These are phyloP conservation scores for Pilophorus perplexus DNA, from an alignment of 2,888 invertebrate genomes.

Conservation along the genomic window DNA sequence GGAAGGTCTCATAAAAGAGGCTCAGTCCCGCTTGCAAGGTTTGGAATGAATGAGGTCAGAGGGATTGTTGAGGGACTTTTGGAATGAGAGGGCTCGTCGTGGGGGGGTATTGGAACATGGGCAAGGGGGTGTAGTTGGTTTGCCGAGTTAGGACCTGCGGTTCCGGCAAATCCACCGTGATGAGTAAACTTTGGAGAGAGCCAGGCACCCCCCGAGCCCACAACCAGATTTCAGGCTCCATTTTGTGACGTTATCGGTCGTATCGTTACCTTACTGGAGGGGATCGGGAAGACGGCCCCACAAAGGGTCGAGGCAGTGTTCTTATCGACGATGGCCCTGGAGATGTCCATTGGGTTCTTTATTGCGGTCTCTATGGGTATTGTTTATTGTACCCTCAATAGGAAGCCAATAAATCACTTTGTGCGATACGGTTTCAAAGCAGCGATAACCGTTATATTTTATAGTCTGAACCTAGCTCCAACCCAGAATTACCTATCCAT, in stretches of 20 bases:
- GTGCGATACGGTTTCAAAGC: no score
- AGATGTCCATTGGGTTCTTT: no score
- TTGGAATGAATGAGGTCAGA: neutral
- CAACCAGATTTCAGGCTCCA: neutral
- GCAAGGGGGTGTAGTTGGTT: slow-evolving; percentile 33
- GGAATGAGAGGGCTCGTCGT: neutral
- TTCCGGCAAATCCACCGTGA: slow-evolving; percentile 39
- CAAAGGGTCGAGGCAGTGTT: no score
- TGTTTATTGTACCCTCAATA: no score
- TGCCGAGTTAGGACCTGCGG: slow-evolving; percentile 35
- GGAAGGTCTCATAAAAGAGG: slow-evolving; percentile 12
- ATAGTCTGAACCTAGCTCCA: no score
- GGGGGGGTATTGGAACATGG: neutral
- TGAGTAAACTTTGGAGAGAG: slow-evolving; percentile 36
- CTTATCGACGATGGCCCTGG: no score
- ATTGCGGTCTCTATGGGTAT: no score
- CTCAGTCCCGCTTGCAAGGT: neutral
- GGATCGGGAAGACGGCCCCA: no score
- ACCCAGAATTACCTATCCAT: no score
- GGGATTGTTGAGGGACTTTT: neutral
- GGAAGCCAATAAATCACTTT: no score
- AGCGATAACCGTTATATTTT: no score
- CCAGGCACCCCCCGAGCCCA: neutral
- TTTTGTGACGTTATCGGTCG: neutral
- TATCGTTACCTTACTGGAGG: neutral